A percentile compares a stretch with the other conserved stretches of the same genome.
phyloP scores from a whole-genome alignment of 2,113 vertebrate species.

The Callochromis pleurospilus region DNA sequence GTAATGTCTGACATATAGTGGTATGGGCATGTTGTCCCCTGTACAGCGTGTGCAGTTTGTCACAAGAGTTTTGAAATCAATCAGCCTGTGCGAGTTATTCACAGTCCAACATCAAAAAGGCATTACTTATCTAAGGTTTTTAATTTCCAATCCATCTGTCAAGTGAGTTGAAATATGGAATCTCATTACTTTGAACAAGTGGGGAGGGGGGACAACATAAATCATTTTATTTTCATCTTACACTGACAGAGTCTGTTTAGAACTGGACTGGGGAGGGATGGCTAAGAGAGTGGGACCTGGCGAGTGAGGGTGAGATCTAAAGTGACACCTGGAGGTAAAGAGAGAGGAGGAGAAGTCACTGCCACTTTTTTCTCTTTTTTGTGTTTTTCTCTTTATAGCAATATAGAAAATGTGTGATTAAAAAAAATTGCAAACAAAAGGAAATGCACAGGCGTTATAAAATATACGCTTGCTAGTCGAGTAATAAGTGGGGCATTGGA shows the following conservation, averaged over 20 bases:
- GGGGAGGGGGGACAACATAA: conserved; percentile 70
- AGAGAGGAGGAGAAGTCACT: neutral
- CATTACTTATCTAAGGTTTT: conserved; percentile 77
- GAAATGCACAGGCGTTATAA: neutral
- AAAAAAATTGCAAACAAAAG: neutral
- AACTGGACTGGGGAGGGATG: conserved; percentile 26
- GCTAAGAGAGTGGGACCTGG: conserved; percentile 10
- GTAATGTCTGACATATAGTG: conserved; percentile 44
- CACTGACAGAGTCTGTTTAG: conserved; percentile 57
- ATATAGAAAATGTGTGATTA: neutral
- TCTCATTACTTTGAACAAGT: conserved; percentile 78
- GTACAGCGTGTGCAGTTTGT: conserved; percentile 47
- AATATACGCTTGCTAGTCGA: neutral
- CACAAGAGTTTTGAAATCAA: conserved; percentile 72
- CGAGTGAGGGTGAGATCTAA: neutral
- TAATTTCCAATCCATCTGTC: conserved; percentile 78
- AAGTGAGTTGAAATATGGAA: conserved; percentile 71
- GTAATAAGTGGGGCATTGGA: neutral
- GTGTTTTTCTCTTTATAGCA: neutral
- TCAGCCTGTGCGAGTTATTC: conserved; percentile 63
- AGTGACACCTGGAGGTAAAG: conserved; percentile 5
- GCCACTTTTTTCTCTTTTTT: neutral
- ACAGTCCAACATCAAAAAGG: conserved; percentile 73
- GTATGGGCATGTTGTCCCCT: conserved; percentile 45
- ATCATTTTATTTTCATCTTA: conserved; percentile 72